Percentiles rank a stretch among this genome's conserved stretches.
Evolutionary conservation across 1,140 invertebrate species (phyloP).

Genomic region (Neodiprion virginianus): DNA sequence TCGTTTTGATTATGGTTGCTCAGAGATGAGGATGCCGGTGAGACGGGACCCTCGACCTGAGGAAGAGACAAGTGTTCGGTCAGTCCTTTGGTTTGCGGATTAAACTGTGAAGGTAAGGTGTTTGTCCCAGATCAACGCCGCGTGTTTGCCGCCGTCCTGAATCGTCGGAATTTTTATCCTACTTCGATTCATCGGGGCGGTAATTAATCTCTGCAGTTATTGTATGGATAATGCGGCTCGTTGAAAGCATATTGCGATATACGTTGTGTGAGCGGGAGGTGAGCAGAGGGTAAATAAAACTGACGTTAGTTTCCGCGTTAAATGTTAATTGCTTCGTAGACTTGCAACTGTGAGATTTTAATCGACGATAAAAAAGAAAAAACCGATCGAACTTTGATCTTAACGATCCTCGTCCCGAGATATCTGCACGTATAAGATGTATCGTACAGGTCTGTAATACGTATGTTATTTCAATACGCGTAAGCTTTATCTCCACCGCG

Average conservation of each 20-base stretch:
- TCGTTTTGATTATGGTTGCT: slow-evolving; percentile 59
- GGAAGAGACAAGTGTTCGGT: background rate
- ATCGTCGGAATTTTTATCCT: slow-evolving; percentile 21
- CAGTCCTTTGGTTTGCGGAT: background rate
- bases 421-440: no score
- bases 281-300: no score
- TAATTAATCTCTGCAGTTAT: slow-evolving; percentile 26
- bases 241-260: no score
- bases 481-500: background rate
- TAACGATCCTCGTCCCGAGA: background rate
- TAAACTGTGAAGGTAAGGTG: background rate
- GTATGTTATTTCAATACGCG: background rate
- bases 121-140: background rate
- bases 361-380: background rate
- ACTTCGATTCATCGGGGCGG: slow-evolving; percentile 16
- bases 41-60: slow-evolving; percentile 56
- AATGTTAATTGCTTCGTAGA: background rate
- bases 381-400: slow-evolving; percentile 2
- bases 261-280: no score
- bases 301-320: no score
- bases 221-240: no score
- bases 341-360: background rate
- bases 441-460: no score
- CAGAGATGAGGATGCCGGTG: slow-evolving; percentile 57
- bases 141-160: background rate